Evolutionary conservation across 1,140 invertebrate species (phyloP).

Genomic region (Bombus consobrinus): DNA sequence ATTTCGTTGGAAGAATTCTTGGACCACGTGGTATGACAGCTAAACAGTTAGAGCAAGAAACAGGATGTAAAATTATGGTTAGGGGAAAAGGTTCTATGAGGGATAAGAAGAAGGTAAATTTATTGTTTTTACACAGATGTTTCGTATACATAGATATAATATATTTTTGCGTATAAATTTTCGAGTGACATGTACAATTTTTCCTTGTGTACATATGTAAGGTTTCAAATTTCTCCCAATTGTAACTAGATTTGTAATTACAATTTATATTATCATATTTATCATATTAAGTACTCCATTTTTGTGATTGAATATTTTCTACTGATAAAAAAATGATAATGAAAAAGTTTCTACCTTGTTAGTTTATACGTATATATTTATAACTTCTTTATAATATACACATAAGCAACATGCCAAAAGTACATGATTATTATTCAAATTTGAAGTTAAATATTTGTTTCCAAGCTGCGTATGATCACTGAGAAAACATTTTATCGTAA

Average conservation of each 20-base stretch:
- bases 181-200: background rate
- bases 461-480: constrained; percentile 54
- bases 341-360: background rate
- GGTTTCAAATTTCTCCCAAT: background rate
- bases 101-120: constrained; percentile 98
- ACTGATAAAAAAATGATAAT: background rate
- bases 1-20: constrained; percentile 99
- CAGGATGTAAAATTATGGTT: constrained; percentile 99
- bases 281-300: background rate
- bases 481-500: constrained; percentile 57
- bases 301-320: background rate
- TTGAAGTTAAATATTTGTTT: constrained; percentile 40
- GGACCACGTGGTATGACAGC: constrained; percentile 99
- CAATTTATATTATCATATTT: background rate
- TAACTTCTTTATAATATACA: background rate
- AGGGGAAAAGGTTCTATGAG: constrained; percentile 99
- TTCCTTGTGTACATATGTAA: background rate
- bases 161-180: background rate
- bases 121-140: background rate
- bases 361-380: background rate
- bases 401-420: too few relatives aligned
- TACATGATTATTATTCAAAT: background rate
- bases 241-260: background rate
- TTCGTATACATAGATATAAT: too few relatives aligned
- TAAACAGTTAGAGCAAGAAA: constrained; percentile 99